phyloP scores from a whole-genome alignment of 2,797 vertebrate genomes.

The Coregonus ussuriensis region DNA sequence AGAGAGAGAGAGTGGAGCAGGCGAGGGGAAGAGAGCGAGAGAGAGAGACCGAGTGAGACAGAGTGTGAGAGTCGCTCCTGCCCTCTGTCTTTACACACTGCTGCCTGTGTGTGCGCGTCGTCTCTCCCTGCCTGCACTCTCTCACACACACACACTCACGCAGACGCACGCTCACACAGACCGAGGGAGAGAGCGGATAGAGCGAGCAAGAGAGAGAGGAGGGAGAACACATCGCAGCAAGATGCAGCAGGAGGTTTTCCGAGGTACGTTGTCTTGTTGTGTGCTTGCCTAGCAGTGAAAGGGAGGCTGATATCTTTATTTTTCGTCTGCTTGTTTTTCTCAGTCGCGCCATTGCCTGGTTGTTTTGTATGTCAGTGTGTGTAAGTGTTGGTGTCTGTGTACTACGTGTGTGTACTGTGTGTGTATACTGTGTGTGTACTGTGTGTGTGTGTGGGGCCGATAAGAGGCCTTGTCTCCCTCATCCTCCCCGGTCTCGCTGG shows the following conservation, averaged over 20 bases:
- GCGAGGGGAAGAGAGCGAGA: slow-evolving; percentile 45
- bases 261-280: slow-evolving; percentile 85
- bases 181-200: slow-evolving; percentile 47
- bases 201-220: slow-evolving; percentile 59
- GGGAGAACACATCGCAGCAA: slow-evolving; percentile 85
- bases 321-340: slow-evolving; percentile 73
- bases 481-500: slow-evolving; percentile 76
- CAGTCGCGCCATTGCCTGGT: slow-evolving; percentile 53
- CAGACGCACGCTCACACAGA: slow-evolving; percentile 63
- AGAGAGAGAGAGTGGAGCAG: no score
- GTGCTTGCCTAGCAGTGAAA: slow-evolving; percentile 79
- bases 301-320: slow-evolving; percentile 63
- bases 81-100: slow-evolving; percentile 83
- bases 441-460: slow-evolving; percentile 49
- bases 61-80: slow-evolving; percentile 76
- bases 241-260: slow-evolving; percentile 85
- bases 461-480: slow-evolving; percentile 80
- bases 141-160: slow-evolving; percentile 38
- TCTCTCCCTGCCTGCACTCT: slow-evolving; percentile 54
- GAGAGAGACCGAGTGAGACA: no score
- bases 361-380: slow-evolving; percentile 67
- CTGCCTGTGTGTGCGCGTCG: slow-evolving; percentile 71
- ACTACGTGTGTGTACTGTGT: no score
- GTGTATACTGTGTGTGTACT: slow-evolving; percentile 29
- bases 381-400: slow-evolving; percentile 27